phyloP scores from a whole-genome alignment of 1,140 invertebrate species.

The Acromyrmex charruanus region DNA sequence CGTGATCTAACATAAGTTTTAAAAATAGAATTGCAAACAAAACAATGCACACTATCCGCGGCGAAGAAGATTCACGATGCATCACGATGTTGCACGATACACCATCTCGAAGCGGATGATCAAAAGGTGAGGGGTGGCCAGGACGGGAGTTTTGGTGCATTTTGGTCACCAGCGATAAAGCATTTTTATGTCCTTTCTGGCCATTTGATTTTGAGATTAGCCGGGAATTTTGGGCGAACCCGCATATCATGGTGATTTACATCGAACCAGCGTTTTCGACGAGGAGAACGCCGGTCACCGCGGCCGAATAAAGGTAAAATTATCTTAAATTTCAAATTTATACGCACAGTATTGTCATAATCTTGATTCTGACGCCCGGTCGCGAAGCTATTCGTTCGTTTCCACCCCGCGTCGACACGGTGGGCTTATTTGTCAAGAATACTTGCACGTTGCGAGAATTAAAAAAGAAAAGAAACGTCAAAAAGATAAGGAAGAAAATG shows the following conservation, averaged over 20 bases:
- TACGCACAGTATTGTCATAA: slow-evolving; percentile 83
- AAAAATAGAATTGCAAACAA: slow-evolving; percentile 14
- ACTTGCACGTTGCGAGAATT: slow-evolving; percentile 60
- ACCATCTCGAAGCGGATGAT: slow-evolving; percentile 59
- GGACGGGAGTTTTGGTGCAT: slow-evolving; percentile 71
- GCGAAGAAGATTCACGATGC: slow-evolving; percentile 3
- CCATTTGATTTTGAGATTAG: slow-evolving; percentile 87
- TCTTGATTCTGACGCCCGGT: slow-evolving; percentile 84
- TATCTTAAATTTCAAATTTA: slow-evolving; percentile 87
- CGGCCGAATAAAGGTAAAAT: slow-evolving; percentile 72
- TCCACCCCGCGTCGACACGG: slow-evolving; percentile 70
- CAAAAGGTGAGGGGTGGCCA: slow-evolving; percentile 44
- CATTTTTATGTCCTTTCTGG: slow-evolving; percentile 85
- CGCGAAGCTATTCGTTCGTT: slow-evolving; percentile 77
- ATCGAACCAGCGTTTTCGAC: slow-evolving; percentile 76
- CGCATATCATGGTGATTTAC: slow-evolving; percentile 87
- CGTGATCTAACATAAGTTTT: background rate
- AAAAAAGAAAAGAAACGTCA: slow-evolving; percentile 47
- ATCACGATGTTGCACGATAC: slow-evolving; percentile 39
- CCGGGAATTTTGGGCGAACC: slow-evolving; percentile 86
- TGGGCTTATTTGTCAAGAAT: slow-evolving; percentile 83
- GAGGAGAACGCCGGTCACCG: slow-evolving; percentile 50
- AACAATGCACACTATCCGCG: background rate
- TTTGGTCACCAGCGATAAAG: slow-evolving; percentile 83
- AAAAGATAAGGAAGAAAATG: background rate